These are phyloP conservation scores for Gobiocypris rarus DNA, from an alignment of 2,113 vertebrate genomes.

Conservation along the genomic window DNA sequence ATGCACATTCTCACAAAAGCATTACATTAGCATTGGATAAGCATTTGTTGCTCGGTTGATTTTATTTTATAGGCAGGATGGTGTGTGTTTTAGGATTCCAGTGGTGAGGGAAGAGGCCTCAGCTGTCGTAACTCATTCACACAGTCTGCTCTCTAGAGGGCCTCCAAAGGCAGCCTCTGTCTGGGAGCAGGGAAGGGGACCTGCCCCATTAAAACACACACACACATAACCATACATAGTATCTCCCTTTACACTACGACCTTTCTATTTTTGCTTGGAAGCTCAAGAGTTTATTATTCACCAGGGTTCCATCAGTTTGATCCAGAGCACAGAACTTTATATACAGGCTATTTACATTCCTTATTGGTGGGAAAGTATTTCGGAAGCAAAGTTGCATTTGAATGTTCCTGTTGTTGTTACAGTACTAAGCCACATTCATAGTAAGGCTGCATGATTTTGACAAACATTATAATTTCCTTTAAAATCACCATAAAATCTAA, in stretches of 20 bases:
- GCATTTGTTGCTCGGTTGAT: conserved; percentile 35
- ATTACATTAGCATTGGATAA: conserved; percentile 2
- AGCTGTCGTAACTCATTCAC: conserved; percentile 44
- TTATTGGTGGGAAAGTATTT: conserved; percentile 15
- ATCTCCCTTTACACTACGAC: conserved; percentile 13
- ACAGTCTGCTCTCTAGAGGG: conserved; percentile 53
- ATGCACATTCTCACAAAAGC: background rate
- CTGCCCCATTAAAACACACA: background rate
- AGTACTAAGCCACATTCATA: background rate
- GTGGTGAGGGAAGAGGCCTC: conserved; percentile 47
- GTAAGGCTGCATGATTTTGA: background rate
- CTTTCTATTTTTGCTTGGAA: conserved; percentile 36
- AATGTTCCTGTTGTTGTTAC: background rate
- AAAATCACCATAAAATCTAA: too few relatives aligned
- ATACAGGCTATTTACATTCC: conserved; percentile 17
- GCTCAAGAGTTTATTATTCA: conserved; percentile 26
- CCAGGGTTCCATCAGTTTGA: conserved; percentile 14
- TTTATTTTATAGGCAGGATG: conserved; percentile 48
- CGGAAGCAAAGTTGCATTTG: background rate
- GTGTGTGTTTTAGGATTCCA: conserved; percentile 50
- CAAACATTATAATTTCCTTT: background rate
- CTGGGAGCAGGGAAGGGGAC: conserved; percentile 19
- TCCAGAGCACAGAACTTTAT: conserved; percentile 3
- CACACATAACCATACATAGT: background rate
- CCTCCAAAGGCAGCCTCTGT: conserved; percentile 50